Evolutionary conservation across 2,113 vertebrate genomes (phyloP).

Genomic region (Microcebus murinus): DNA sequence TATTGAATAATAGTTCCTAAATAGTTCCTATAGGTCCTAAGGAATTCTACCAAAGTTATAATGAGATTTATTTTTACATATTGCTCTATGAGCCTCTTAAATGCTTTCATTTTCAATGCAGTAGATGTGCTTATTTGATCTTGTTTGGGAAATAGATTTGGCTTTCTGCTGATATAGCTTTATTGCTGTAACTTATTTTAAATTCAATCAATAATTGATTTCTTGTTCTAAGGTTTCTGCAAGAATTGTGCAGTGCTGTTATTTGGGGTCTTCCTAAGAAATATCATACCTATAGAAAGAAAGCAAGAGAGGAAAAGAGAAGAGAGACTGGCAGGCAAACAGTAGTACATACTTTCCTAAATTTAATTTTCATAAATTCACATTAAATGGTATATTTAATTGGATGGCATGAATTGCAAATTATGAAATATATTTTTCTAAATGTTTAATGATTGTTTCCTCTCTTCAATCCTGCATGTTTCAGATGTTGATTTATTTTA

Average conservation of each 20-base stretch:
- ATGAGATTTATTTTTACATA: background rate
- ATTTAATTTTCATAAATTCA: background rate
- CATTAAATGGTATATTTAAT: background rate
- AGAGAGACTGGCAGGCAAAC: background rate
- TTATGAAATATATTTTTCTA: background rate
- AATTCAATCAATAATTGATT: slow-evolving; percentile 37
- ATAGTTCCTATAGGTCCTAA: background rate
- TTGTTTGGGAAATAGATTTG: slow-evolving; percentile 17
- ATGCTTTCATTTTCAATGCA: background rate
- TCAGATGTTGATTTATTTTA: background rate
- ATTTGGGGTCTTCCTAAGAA: background rate
- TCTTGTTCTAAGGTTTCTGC: slow-evolving; percentile 27
- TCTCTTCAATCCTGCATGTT: background rate
- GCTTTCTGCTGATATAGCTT: slow-evolving; percentile 9
- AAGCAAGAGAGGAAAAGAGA: background rate
- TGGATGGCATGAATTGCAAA: background rate
- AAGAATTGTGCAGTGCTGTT: background rate
- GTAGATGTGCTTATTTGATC: background rate
- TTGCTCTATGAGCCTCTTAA: background rate
- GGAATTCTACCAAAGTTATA: background rate
- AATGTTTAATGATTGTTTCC: background rate
- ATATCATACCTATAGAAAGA: background rate
- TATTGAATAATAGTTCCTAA: background rate
- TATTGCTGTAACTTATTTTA: slow-evolving; percentile 37
- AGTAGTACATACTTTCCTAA: background rate